Evolutionary conservation across 2,888 invertebrate genomes (phyloP), one percentile per base, ranked within the genome.

Genomic region (Notocelia uddmanniana): DNA sequence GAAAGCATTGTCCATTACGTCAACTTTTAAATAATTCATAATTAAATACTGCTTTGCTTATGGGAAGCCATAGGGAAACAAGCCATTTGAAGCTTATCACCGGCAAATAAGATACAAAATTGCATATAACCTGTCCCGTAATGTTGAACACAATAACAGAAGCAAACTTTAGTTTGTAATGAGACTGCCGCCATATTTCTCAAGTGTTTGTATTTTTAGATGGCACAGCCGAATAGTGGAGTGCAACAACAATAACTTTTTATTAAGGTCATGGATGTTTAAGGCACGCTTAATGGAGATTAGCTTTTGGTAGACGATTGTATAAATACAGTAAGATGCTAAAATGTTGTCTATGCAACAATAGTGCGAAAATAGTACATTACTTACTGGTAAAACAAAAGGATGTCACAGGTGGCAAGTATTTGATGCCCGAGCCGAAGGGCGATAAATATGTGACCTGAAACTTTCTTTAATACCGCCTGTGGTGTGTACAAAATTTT

Each of bases 181-280:
- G 48, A 57, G 26, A 52, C 34, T 48, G 37, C 62, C 5, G 13
- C 54, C 66, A 31, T 58, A 19, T 54, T 31, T 71, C 52, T 59
- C 59, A 59, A 71, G 59, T 67, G 71, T n/a, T 34, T 5, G 23
- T 71, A 71, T 71, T 71, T 71, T 54, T 55, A 60, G 59, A 71
- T 45, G 31, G 50, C 59, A 50, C 15, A 23, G 45, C 45, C 18
- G 13, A 60, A 54, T 31, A 52, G 50, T 59, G 57, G 18, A 59
- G 2, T 23, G 37, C 19, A 37, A 55, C 59, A 76, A 72, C 66
- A 76, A 73, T 48, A 52, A 50, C 52, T 57, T 52, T 74, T 69
- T 48, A 59, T 67, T 55, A 66, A 62, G 48, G 60, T 63, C 54
- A 55, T 62, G 63, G 21, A 21, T 55, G 26, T 48, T 41, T 68